Base-by-base conservation (phyloP, 2,113 vertebrate genomes). In the Cyprinodon variegatus region DNA sequence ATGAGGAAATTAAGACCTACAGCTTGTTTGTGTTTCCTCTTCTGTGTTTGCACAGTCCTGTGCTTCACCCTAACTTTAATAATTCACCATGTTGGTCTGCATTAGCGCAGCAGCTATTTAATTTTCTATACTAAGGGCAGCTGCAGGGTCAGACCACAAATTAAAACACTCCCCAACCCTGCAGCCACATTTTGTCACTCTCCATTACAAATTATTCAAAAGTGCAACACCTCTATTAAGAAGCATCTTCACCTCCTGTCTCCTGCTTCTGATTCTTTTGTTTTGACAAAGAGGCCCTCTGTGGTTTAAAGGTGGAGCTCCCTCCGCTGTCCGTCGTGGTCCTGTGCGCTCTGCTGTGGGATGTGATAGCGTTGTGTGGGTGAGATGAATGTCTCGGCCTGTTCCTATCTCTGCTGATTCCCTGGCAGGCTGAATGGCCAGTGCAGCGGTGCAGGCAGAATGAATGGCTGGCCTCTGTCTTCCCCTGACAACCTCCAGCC, bases 1-100 rank as follows among this genome's bases (percentile, higher is more conserved):
- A 65, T 86, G 88, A 92, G 90, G 92, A 93, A 93, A 92, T 91
- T 65, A 90, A 86, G 90, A 92, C 87, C 90, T 90, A 89, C 4
- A 67, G 53, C 63, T 82, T 89, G 90, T 90, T 91, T 90, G 84
- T 60, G 20, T 89, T 88, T 86, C 83, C 79, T 81, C 71, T 0
- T 14, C 17, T 0, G 15, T 88, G 88, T 92, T 90, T 90, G 86
- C 84, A 81, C 87, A 91, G 89, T 83, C 83, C 85, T 69, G 61
- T 39, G 73, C 81, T 77, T 86, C 64, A 82, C 83, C 84, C 71
- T 64, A 60, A 74, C 79, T 88, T 91, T 90, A 90, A 90, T 93
- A 88, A 90, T 87, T 87, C 79, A 37, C 77, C 0, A 3, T 83
- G 88, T 92, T 91, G 89, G 82, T 88, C 82, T 83, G 80, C 48